Base-by-base conservation (phyloP, 2,113 vertebrate genomes). In the Panurus biarmicus region DNA sequence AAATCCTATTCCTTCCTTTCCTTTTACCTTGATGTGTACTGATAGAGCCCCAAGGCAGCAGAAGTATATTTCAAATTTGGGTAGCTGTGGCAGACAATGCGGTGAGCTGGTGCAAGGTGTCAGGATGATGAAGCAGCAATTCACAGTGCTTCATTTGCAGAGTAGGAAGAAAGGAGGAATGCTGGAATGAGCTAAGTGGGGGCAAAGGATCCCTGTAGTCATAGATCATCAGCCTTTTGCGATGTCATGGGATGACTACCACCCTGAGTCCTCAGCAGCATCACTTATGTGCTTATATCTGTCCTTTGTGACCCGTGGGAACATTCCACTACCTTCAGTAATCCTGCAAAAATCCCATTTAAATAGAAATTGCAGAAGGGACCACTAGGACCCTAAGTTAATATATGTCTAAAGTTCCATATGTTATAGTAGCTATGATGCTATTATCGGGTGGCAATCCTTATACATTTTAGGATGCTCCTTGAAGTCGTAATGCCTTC, bases 101-200 rank as follows among this genome's bases (percentile, higher is more conserved):
- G 89, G 70, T 57, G 71, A 94, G 54, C 74, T 79, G 87, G 90
- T 35, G 67, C 85, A 89, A 69, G 66, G 45, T 93, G 96, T 96
- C 95, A 94, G 93, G 58, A 95, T 95, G 93, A 96, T 89, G 71
- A 96, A 96, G 93, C 71, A 90, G 90, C 85, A 35, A 75, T 82
- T 56, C 14, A 22, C 74, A 33, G 50, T 19, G 66, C 82, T 89
- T 89, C 87, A 79, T 91, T 87, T 91, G 90, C 85, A 79, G 90
- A 89, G 74, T 28, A 87, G 89, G 62, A 93, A 91, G 73, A 85
- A 78, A 72, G 57, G 51, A 89, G 70, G 23, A 85, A 95, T 89
- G 48, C 60, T 81, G 85, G 36, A 93, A 87, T 61, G 87, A 95
- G 71, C 81, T 93, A 94, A 93, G 70, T 72, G 85, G 66, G 58